These are phyloP conservation scores for Drosophila histrio DNA, from an alignment of 2,888 invertebrate genomes.

Conservation along the genomic window DNA sequence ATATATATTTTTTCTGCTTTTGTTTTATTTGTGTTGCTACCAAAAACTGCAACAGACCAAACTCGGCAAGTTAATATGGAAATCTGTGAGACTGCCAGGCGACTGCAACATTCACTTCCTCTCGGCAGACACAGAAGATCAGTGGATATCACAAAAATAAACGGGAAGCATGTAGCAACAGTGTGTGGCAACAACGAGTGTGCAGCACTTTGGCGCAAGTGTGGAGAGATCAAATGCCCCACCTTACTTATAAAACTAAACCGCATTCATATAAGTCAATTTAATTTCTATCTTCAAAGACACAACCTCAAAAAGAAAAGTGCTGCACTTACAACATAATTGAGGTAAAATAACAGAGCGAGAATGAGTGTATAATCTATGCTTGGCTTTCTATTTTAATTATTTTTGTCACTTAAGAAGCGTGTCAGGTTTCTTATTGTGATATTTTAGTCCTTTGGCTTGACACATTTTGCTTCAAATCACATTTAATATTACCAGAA, in stretches of 20 bases:
- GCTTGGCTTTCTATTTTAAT: slow-evolving; percentile 12
- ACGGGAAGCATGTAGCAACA: slow-evolving; percentile 56
- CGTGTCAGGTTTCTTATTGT: slow-evolving; percentile 18
- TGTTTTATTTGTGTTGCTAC: slow-evolving; percentile 1
- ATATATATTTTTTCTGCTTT: slow-evolving; percentile 7
- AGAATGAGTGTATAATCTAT: slow-evolving; percentile 2
- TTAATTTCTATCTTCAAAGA: background rate
- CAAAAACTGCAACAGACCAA: slow-evolving; percentile 35
- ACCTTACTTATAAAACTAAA: background rate
- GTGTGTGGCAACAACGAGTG: background rate
- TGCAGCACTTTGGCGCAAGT: background rate
- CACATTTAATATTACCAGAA: slow-evolving; percentile 19
- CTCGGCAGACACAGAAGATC: slow-evolving; percentile 11
- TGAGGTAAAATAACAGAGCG: slow-evolving; percentile 22
- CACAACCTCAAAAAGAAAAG: background rate
- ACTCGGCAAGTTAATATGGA: slow-evolving; percentile 5
- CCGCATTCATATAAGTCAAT: background rate
- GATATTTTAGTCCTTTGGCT: slow-evolving; percentile 37
- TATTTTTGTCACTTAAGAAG: slow-evolving; percentile 18
- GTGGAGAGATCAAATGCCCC: background rate
- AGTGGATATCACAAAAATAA: slow-evolving; percentile 50
- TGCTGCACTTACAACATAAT: slow-evolving; percentile 41
- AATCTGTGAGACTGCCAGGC: slow-evolving; percentile 26
- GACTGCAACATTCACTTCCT: slow-evolving; percentile 51
- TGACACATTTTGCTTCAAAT: slow-evolving; percentile 49